Evolutionary conservation across 2,888 invertebrate species (phyloP), one percentile per base, ranked within the genome.

Genomic region (Andrena marginata): DNA sequence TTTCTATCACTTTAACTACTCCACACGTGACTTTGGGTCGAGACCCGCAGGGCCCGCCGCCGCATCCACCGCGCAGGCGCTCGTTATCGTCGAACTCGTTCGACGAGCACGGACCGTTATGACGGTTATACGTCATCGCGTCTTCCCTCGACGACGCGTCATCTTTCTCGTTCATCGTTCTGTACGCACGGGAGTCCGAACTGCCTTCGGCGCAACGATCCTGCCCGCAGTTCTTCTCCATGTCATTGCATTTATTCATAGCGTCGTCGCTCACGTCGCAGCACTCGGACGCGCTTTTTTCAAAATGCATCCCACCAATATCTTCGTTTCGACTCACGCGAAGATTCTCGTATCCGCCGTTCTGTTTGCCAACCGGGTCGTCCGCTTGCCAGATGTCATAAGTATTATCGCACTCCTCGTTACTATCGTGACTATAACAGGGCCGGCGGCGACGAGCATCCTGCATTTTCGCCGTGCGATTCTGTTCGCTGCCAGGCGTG

Each of bases 41-140:
- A 62, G 74, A 20, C 56, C 74, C 74, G 31, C 81, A 80, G 2
- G 70, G 35, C 16, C 59, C 29, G 6, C 86, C 86, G 4, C 90
- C 89, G 84, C 91, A 91, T 26, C 92, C 91, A 26, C 92, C 92
- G 5, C 92, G 88, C 88, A 92, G 85, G 35, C 92, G 87, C 16
- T 80, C 82, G 23, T 89, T 86, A 26, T 85, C 87, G 0, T 87
- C 78, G 10, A 78, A 56, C 8, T 71, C 85, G 26, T 82, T 84
- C 23, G 64, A 59, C 29, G 68, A 80, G 23, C 80, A 79, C 13
- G 78, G 72, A 2, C 49, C 6, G 49, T 72, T 85, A 42, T 84
- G 77, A 49, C 70, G 62, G 33, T 5, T n/a, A 26, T 49, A 67
- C 16, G 68, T 48, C n/a, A 54, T 77, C 49, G 33, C 20, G 68